Base-by-base conservation (phyloP, 1,140 invertebrate genomes). In the Acromyrmex heyeri region DNA sequence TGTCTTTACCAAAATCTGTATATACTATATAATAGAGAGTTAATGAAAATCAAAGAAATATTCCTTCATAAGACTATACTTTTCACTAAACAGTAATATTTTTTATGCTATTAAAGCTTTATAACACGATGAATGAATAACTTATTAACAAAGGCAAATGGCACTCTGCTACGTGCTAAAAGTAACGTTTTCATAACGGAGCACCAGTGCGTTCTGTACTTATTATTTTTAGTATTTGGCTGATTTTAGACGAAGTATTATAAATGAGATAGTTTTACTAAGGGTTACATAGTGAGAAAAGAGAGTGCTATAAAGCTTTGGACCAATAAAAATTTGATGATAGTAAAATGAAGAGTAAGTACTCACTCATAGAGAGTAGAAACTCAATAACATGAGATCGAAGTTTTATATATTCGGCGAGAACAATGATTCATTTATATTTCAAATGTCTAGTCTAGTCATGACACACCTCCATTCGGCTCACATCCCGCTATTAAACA, bases 401-500 rank as follows among this genome's bases (percentile, higher is more conserved):
- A 86, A 86, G 10, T 89, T 91, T 79, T 88, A 48, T 88, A 48
- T 78, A 90, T 86, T 81, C 48, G 14, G 50, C 62, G 48, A 78
- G 2, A 70, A 64, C 79, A 62, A 76, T 81, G 2, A 86, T 70
- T 82, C 48, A 70, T 90, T 69, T 69, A 81, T 85, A 81, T 90
- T 90, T 86, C 38, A 78, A 48, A 87, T 86, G 55, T 93, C 92
- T 93, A 93, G 55, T 93, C 92, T 93, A 93, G 91, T 93, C 92
- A 92, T 90, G 79, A 77, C 87, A 85, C 87, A 62, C 88, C 38
- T 87, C 62, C 30, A 34, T 34, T 88, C 81, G 30, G 50, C 53
- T 82, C 27, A 24, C 61, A 72, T 90, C 70, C 38, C 73, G 64
- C 73, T 55, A 78, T 7, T 57, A 62, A 76, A 27, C n/a, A 44